Evolutionary conservation across 2,888 invertebrate species (phyloP).

Genomic region (Mesodorylaimus sp.): DNA sequence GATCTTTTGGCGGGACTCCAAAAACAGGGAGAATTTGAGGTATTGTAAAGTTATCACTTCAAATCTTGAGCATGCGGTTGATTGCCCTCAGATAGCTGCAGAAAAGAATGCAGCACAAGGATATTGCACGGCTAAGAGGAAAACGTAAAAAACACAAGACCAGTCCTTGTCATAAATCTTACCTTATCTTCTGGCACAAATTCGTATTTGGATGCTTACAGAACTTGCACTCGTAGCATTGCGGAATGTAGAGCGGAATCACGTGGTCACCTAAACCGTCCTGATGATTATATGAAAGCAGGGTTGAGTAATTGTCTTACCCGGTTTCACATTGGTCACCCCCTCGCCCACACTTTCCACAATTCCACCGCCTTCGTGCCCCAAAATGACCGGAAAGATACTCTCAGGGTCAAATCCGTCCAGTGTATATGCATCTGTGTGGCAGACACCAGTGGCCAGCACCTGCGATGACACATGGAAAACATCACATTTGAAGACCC

Average conservation of each 20-base stretch:
- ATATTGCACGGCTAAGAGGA: not conserved
- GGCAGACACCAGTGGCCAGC: constrained; percentile 62
- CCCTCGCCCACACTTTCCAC: constrained; percentile 91
- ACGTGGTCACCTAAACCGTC: constrained; percentile 61
- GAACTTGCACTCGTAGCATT: constrained; percentile 88
- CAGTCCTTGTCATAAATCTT: constrained; percentile 33
- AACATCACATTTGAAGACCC: no score
- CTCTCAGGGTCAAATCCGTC: constrained; percentile 71
- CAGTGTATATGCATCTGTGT: constrained; percentile 61
- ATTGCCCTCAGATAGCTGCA: not conserved
- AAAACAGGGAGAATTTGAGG: no score
- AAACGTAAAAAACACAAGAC: constrained; percentile 3
- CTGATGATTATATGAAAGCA: not conserved
- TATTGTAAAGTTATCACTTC: no score
- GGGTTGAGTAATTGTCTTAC: constrained; percentile 30
- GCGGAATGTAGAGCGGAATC: constrained; percentile 86
- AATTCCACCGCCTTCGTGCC: constrained; percentile 81
- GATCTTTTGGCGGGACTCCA: no score
- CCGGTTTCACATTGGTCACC: constrained; percentile 62
- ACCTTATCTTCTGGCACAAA: constrained; percentile 75
- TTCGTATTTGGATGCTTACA: constrained; percentile 89
- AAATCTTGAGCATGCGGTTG: not conserved
- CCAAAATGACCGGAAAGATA: constrained; percentile 71
- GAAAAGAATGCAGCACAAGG: not conserved
- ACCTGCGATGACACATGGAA: constrained; percentile 50